Evolutionary conservation across 1,140 invertebrate genomes (phyloP).

Genomic region (Pemphigus obesinymphae): DNA sequence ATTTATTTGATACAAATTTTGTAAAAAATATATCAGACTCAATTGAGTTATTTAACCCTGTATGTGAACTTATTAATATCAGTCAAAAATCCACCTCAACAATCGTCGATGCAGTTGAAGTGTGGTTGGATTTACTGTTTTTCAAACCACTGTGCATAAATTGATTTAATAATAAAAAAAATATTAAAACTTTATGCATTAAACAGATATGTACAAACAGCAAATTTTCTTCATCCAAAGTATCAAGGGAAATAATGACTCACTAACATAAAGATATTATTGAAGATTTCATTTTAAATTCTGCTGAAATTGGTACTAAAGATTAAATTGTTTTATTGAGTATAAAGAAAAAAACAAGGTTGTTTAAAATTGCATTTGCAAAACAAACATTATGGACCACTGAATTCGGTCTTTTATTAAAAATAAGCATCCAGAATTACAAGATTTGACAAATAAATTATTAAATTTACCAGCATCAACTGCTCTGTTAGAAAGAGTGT

Average conservation of each 20-base stretch:
- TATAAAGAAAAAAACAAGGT: not conserved
- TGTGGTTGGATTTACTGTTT: not conserved
- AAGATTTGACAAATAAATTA: too few relatives aligned
- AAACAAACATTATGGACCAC: too few relatives aligned
- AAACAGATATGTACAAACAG: not conserved
- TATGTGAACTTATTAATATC: slow-evolving; percentile 3
- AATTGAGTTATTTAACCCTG: slow-evolving; percentile 3
- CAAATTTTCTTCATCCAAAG: not conserved
- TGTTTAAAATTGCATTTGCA: not conserved
- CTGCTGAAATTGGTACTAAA: not conserved
- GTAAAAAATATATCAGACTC: not conserved
- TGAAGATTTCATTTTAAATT: slow-evolving; percentile 17
- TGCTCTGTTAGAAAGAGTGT: too few relatives aligned
- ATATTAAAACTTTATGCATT: not conserved
- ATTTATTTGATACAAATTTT: not conserved
- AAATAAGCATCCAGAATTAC: too few relatives aligned
- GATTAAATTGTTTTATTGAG: not conserved
- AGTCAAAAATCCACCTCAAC: not conserved
- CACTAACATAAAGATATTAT: not conserved
- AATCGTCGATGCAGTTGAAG: not conserved
- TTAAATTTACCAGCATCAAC: too few relatives aligned
- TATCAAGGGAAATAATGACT: not conserved
- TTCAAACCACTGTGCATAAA: not conserved
- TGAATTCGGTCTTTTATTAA: too few relatives aligned
- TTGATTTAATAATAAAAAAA: not conserved